These are phyloP conservation scores for Invenusta paracnida DNA, from an alignment of 2,888 invertebrate species.

Conservation along the genomic window DNA sequence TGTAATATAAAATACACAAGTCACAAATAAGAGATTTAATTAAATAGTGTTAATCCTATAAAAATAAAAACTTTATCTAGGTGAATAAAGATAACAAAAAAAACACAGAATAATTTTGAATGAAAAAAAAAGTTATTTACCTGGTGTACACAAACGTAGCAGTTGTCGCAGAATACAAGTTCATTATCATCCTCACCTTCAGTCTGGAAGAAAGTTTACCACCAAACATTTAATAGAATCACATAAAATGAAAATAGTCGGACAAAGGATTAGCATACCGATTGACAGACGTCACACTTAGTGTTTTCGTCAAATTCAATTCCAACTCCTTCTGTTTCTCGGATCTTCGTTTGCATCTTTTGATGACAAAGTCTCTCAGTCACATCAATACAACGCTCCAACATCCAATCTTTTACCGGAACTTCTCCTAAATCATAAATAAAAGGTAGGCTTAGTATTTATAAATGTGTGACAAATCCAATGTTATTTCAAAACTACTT, in stretches of 20 bases:
- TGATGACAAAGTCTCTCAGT: conserved; percentile 54
- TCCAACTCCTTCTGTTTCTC: conserved; percentile 66
- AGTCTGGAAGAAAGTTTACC: neutral
- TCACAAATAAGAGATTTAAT: neutral
- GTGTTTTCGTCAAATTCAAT: conserved; percentile 97
- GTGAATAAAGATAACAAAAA: too few species aligned
- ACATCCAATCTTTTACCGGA: neutral
- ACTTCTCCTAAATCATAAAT: neutral
- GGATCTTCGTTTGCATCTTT: conserved; percentile 56
- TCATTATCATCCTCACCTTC: conserved; percentile 96
- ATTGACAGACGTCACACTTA: conserved; percentile 95
- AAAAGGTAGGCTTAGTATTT: too few species aligned
- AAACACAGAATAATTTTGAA: too few species aligned
- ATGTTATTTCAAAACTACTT: too few species aligned
- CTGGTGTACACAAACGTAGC: conserved; percentile 93
- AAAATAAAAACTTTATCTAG: too few species aligned
- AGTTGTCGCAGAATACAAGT: conserved; percentile 99
- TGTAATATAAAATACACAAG: conserved; percentile 46
- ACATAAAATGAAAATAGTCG: neutral
- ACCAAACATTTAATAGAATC: too few species aligned
- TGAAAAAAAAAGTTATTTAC: conserved; percentile 81
- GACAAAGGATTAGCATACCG: conserved; percentile 62
- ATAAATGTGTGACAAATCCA: too few species aligned
- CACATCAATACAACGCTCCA: conserved; percentile 24
- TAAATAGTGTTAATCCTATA: too few species aligned